These are phyloP conservation scores for Epiperipatus broadwayi DNA, from an alignment of 2,888 invertebrate species.

Conservation along the genomic window DNA sequence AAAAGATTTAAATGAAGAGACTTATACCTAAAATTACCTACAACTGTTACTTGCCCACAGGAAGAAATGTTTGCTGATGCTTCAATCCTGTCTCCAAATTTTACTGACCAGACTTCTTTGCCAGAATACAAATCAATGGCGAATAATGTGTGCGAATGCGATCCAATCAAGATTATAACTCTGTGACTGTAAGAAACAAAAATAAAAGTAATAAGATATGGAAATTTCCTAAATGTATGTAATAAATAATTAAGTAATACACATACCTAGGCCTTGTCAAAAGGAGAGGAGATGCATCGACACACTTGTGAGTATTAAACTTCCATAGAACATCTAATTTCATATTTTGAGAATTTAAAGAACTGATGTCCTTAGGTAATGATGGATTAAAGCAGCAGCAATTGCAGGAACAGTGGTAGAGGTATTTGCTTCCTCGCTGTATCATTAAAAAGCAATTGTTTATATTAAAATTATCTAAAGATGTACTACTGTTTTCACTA, in stretches of 20 bases:
- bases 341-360: no score
- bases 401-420: no score
- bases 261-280: constrained; percentile 16
- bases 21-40: constrained; percentile 36
- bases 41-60: constrained; percentile 36
- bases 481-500: no score
- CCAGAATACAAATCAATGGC: constrained; percentile 40
- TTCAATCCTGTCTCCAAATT: constrained; percentile 50
- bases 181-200: neutral
- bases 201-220: neutral
- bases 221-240: constrained; percentile 17
- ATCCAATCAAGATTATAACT: no score
- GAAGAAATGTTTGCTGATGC: constrained; percentile 35
- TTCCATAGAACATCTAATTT: constrained; percentile 35
- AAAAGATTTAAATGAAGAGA: no score
- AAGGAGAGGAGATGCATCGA: constrained; percentile 50
- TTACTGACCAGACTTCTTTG: constrained; percentile 23
- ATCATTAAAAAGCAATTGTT: no score
- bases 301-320: constrained; percentile 51
- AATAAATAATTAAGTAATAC: neutral
- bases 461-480: no score
- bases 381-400: no score
- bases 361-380: no score
- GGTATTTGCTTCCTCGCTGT: no score
- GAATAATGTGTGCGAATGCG: constrained; percentile 51